These are phyloP conservation scores for Leptogaster cylindrica DNA, from an alignment of 2,888 invertebrate genomes.

Conservation along the genomic window DNA sequence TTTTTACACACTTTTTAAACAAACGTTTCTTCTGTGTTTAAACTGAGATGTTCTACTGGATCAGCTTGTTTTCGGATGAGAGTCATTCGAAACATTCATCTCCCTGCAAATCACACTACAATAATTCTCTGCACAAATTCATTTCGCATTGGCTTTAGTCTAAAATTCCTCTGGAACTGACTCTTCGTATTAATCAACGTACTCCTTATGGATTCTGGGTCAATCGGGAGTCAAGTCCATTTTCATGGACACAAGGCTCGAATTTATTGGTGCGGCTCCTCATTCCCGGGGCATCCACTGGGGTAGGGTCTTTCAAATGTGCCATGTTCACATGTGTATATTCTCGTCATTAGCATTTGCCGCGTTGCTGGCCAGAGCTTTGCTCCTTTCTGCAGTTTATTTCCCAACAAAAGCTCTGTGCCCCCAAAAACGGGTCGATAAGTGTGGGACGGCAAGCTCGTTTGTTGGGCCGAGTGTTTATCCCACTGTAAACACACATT, in stretches of 20 bases:
- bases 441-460: neutral
- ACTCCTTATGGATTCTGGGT: conserved; percentile 24
- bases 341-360: neutral
- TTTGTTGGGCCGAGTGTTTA: conserved; percentile 21
- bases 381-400: neutral
- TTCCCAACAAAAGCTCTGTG: neutral
- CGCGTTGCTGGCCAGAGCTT: neutral
- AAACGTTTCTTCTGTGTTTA: no score
- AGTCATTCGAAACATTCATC: no score
- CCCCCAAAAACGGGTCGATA: conserved; percentile 15
- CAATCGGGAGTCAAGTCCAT: conserved; percentile 19
- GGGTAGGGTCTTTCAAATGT: neutral
- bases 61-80: neutral
- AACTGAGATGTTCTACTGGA: neutral
- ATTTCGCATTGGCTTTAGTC: neutral
- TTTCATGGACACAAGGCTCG: conserved; percentile 14
- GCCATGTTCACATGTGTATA: neutral
- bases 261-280: conserved; percentile 26
- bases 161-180: neutral
- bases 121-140: conserved; percentile 5
- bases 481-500: conserved; percentile 25
- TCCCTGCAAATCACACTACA: no score
- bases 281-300: neutral
- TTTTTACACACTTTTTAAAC: no score
- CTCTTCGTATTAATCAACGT: conserved; percentile 27